Evolutionary conservation across 2,888 invertebrate genomes (phyloP), one percentile per base, ranked within the genome.

Genomic region (Argyresthia albistria): DNA sequence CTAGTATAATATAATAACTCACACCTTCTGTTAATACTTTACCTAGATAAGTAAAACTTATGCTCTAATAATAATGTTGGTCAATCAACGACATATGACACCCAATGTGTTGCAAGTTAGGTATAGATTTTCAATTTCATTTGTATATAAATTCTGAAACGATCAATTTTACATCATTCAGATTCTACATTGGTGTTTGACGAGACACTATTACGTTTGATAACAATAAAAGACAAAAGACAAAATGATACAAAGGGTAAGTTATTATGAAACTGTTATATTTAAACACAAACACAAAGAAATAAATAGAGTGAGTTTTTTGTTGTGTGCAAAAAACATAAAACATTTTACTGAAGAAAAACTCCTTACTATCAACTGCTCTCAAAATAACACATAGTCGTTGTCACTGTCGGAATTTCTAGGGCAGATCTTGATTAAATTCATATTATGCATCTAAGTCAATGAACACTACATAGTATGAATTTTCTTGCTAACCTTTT

Each of bases 61-160:
- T 6, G 25, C 25, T 25, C 25, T 25, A 25, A 4, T 25, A 25
- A 25, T 25, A 25, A 4, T 25, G 25, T 25, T 25, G 25, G 39
- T 39, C 39, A 9, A 3, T 3, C 10, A 39, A 8, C 1, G 8
- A 39, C 9, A 39, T 39, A 39, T 8, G 39, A 39, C 3, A 39
- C 39, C 39, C 9, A 9, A 39, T 11, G 39, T 39, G 64, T 86
- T 86, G 69, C 76, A 71, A 68, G 75, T 70, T 63, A 25, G 56
- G 75, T 77, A 78, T 86, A 72, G 64, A 66, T 80, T 86, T 84
- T 74, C 83, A 79, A 12, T 69, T 71, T 72, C 62, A 46, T 66
- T 70, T 67, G 69, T 64, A 79, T 86, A 86, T 86, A 86, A 81
- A 83, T 73, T 75, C 66, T 56, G 57, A 57, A 59, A 59, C 62